Base-by-base conservation (phyloP, 1,140 invertebrate species). In the Ditylenchus dipsaci region DNA sequence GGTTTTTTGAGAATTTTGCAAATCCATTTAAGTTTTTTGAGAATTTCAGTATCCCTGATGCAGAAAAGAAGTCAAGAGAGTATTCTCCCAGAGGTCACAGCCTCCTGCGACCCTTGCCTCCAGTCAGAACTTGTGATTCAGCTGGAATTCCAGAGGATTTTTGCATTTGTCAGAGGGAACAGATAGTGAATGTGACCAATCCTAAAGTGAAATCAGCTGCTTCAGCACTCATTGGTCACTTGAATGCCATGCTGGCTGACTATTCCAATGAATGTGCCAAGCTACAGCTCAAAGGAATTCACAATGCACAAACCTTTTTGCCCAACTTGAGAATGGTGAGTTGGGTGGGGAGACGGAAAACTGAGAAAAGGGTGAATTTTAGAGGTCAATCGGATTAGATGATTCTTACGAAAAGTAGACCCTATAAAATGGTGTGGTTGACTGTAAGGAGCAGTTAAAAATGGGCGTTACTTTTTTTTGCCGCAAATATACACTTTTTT, bases 131-230 rank as follows among this genome's bases (percentile, higher is more conserved):
- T 47, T 86, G 85, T 74, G 71, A 80, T 26, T 58, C 76, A 11
- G 84, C 84, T 0, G 73, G 76, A 1, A 84, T 86, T 47, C 73
- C 83, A 0, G 78, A 82, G 29, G 85, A 86, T 65, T 86, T 83
- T 81, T 86, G 85, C 68, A 79, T 84, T 57, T 86, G 85, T 75
- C 72, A 84, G 53, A 45, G 63, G 33, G 75, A 76, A 63, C 67
- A 69, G 26, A 17, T 27, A 15, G 33, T 78, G n/a, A 62, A 69
- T 38, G 59, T 76, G n/a, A 68, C 47, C 11, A 65, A 78, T 42
- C 57, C 68, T 33, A 64, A 57, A 43, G 67, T 79, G 13, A 23
- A 63, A 38, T 15, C 66, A 33, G 73, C 78, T 33, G 78, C 82
- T 0, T 8, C 74, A n/a, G 66, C 70, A 23, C 45, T 85, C 11